phyloP scores from a whole-genome alignment of 2,113 vertebrate species.

The Jacana jacana region DNA sequence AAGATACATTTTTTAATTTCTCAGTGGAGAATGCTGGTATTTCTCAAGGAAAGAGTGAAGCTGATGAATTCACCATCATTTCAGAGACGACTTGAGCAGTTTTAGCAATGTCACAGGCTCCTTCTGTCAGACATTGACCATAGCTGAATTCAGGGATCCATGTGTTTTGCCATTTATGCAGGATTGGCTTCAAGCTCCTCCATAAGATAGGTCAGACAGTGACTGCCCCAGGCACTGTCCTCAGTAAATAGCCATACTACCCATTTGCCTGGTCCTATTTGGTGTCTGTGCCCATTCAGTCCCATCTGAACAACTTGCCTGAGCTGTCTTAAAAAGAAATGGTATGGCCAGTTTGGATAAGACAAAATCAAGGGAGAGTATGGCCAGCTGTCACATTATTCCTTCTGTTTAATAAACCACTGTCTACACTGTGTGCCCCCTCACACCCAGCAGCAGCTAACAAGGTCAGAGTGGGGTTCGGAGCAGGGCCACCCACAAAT shows the following conservation, averaged over 20 bases:
- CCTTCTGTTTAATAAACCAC: neutral
- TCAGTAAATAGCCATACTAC: neutral
- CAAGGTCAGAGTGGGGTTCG: neutral
- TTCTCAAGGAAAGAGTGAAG: neutral
- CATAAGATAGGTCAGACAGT: neutral
- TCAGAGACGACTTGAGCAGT: neutral
- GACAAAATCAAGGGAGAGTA: neutral
- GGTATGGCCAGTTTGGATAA: neutral
- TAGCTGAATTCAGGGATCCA: neutral
- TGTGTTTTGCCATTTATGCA: neutral
- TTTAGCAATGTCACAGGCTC: neutral
- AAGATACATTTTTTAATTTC: neutral
- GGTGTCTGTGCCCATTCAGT: neutral
- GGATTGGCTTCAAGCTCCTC: neutral
- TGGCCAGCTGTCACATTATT: neutral
- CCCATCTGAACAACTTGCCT: neutral
- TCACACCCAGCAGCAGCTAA: neutral
- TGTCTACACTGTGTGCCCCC: neutral
- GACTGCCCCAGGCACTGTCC: neutral
- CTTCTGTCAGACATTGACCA: neutral
- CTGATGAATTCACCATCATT: neutral
- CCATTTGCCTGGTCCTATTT: fast-evolving
- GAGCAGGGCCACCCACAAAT: neutral
- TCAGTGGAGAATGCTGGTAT: neutral
- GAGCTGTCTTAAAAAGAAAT: neutral